Conservation (phyloP, 2,888 invertebrate species). For the Taphrorychus bicolor region DNA sequence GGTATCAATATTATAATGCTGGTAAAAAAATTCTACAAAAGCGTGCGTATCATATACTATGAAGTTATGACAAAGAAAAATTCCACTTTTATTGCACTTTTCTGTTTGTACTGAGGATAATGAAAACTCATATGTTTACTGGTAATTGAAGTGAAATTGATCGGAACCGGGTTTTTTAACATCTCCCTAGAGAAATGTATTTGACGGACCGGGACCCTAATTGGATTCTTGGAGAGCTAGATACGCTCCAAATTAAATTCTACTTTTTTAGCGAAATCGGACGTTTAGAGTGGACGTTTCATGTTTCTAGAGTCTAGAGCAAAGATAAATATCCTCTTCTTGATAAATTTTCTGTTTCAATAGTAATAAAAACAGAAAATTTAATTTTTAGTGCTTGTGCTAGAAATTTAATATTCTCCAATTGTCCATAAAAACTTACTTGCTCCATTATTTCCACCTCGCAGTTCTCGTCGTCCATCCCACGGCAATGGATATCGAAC, state of each 20-base stretch:
- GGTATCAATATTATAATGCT: background rate
- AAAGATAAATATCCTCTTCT: no score
- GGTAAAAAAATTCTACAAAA: background rate
- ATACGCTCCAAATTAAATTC: constrained; percentile 55
- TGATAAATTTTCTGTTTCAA: no score
- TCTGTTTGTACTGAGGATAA: background rate
- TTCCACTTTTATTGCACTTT: background rate
- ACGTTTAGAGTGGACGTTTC: constrained; percentile 19
- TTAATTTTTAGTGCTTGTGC: no score
- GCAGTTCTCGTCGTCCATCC: background rate
- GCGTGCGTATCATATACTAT: background rate
- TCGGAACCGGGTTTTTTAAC: constrained; percentile 47
- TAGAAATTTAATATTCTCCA: background rate
- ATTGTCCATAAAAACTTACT: background rate
- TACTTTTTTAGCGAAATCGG: constrained; percentile 55
- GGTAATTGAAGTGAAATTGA: constrained; percentile 45
- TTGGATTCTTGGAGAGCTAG: constrained; percentile 51
- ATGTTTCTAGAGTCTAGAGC: constrained; percentile 35
- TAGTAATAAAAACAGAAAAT: no score
- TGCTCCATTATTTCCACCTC: background rate
- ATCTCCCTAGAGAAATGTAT: constrained; percentile 52
- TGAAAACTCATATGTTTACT: constrained; percentile 32
- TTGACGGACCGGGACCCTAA: constrained; percentile 53
- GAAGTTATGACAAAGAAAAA: background rate
- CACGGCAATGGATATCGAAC: constrained; percentile 24